These are phyloP conservation scores for Drosophila orena DNA, from an alignment of 1,140 invertebrate species.

Conservation along the genomic window DNA sequence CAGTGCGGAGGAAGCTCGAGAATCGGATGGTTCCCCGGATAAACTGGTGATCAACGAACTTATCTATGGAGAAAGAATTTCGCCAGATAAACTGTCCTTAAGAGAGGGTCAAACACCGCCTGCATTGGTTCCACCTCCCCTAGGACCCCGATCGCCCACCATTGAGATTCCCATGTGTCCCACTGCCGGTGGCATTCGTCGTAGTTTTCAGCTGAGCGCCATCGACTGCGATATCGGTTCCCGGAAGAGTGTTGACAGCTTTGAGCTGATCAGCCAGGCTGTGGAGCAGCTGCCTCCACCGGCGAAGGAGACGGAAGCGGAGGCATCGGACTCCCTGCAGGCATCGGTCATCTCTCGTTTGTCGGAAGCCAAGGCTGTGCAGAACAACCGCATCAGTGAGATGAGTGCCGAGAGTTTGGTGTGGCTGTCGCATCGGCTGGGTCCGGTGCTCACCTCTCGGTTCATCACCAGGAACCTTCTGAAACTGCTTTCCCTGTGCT, in stretches of 20 bases:
- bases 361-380: constrained; percentile 80
- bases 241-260: constrained; percentile 85
- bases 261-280: constrained; percentile 76
- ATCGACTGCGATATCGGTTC: constrained; percentile 88
- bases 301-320: constrained; percentile 21
- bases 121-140: constrained; percentile 39
- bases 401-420: constrained; percentile 96
- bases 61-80: constrained; percentile 71
- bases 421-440: constrained; percentile 96
- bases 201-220: constrained; percentile 86
- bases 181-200: constrained; percentile 66
- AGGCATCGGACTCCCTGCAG: constrained; percentile 70
- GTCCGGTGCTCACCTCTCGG: constrained; percentile 96
- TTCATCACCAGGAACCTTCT: constrained; percentile 96
- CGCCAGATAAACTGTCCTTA: constrained; percentile 76
- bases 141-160: constrained; percentile 86
- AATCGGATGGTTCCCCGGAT: constrained; percentile 68
- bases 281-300: constrained; percentile 26
- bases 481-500: constrained; percentile 97
- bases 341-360: constrained; percentile 77
- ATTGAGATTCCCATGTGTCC: constrained; percentile 86
- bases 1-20: constrained; percentile 85
- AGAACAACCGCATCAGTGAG: constrained; percentile 90
- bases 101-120: constrained; percentile 62
- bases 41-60: constrained; percentile 77